Conservation (phyloP, 2,797 vertebrate genomes). For the Botia almorhae region DNA sequence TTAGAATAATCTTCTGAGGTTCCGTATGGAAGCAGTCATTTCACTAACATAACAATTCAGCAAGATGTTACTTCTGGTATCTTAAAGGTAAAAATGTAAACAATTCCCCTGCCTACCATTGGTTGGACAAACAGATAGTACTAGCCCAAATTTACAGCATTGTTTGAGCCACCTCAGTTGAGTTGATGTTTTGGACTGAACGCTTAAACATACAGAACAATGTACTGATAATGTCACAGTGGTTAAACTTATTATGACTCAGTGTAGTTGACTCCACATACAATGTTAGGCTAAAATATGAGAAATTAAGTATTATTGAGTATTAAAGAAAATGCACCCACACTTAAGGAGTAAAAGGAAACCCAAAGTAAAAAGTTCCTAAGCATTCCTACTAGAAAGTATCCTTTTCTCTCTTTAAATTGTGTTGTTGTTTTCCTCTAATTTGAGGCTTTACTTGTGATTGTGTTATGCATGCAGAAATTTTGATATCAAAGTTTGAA, state of each 20-base stretch:
- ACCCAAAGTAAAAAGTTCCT: not conserved
- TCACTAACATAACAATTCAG: not conserved
- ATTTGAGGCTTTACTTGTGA: not conserved
- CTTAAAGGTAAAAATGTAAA: not conserved
- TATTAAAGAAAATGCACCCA: no score
- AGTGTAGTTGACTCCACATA: not conserved
- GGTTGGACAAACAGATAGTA: not conserved
- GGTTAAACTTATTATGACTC: not conserved
- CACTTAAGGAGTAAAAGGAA: not conserved
- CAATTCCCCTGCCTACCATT: not conserved
- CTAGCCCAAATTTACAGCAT: no score
- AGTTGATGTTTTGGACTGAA: not conserved
- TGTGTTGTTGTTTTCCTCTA: not conserved
- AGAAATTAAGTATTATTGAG: no score
- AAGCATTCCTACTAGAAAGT: conserved; percentile 1
- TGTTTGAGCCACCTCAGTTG: not conserved
- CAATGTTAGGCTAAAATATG: not conserved
- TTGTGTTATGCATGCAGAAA: conserved; percentile 3
- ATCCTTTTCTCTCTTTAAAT: not conserved
- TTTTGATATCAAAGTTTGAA: conserved; percentile 23
- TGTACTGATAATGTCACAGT: not conserved
- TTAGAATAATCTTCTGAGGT: not conserved
- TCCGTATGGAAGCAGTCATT: not conserved
- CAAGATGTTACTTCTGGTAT: not conserved
- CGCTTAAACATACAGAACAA: not conserved